Evolutionary conservation across 2,113 vertebrate species (phyloP), one percentile per base, ranked within the genome.

Genomic region (Vireo altiloquus): DNA sequence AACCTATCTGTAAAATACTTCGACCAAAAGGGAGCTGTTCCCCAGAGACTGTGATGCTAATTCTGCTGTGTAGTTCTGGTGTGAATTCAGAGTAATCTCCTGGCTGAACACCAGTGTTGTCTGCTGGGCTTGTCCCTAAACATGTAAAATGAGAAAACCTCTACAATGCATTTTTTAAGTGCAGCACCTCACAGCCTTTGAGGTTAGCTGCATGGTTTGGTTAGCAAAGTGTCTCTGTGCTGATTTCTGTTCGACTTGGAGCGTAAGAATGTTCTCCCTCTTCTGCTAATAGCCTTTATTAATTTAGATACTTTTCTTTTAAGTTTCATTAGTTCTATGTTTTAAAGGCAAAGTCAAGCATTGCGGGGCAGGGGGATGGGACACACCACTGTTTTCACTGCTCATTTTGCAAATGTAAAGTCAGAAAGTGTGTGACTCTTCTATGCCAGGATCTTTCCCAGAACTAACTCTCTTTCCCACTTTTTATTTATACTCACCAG

Each of bases 1-100:
- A 83, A 86, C 76, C 63, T 84, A 40, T 91, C 81, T 91, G 86
- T 88, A 72, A 96, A 93, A 91, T 92, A 76, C 52, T 92, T 91
- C 76, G 89, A 90, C 66, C 87, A 80, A 93, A 92, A 92, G 33
- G 53, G 87, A 94, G 17, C 52, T 84, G 21, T 37, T 94, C 90
- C 69, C 91, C 87, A 92, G 92, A 80, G 83, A 87, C 75, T 64
- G 30, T 2, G 13, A 82, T 33, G 56, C 39, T 90, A 82, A 74
- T 96, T 95, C 75, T 90, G 88, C 61, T 42, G 6, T 27, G 13
- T 87, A 33, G 46, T 4, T 4, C 30, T 76, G 61, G 50, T 77
- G 52, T 68, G 81, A 87, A 71, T 90, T 71, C 82, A 91, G 54
- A 59, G 23, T 33, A 70, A 72, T 59, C 72, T 92, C 42, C 66